Base-by-base conservation (phyloP, 2,888 invertebrate species). In the Temnothorax ravouxi region DNA sequence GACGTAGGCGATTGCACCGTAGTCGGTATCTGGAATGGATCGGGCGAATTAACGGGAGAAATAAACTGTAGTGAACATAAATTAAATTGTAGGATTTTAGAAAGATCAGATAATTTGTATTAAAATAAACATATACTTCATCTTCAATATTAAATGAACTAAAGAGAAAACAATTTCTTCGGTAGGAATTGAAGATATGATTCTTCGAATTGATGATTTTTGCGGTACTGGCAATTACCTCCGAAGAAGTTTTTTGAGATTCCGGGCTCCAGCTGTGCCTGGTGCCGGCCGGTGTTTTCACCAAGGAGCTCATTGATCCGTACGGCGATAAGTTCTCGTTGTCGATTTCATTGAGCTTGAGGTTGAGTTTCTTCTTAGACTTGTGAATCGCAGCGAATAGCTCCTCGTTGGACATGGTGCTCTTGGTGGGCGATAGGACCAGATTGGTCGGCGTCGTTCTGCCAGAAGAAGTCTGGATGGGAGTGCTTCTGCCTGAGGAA, bases 341-440 rank as follows among this genome's bases (percentile, higher is more conserved):
- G 21, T 95, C 95, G 83, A 96, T 56, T 21, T 72, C 96, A 18
- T 69, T 79, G 18, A 80, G 47, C 92, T 96, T 96, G 72, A 97
- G 97, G 89, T 97, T 97, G 77, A 97, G 95, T 93, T 96, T 96
- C 94, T 97, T 97, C 93, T 97, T 97, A 89, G 97, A 97, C 94
- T 97, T 97, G 93, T 97, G 97, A 87, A 97, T 97, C 21, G 97
- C 97, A 3, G 97, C 97, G 92, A 97, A 97, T 3, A 97, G 95
- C 93, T 97, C 97, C 92, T 97, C 97, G 89, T 97, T 97, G n/a
- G 97, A 97, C 97, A 97, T 97, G 0, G 96, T 96, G 2, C 97
- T 97, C 94, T 96, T 97, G 34, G 97, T 96, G 0, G 97, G 97
- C 2, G 97, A 97, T 11, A 97, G 90, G 3, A 94, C 86, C 15